A percentile compares a stretch with the other conserved stretches of the same genome.
Evolutionary conservation across 2,113 vertebrate species (phyloP).

Genomic region (Notiomystis cincta): DNA sequence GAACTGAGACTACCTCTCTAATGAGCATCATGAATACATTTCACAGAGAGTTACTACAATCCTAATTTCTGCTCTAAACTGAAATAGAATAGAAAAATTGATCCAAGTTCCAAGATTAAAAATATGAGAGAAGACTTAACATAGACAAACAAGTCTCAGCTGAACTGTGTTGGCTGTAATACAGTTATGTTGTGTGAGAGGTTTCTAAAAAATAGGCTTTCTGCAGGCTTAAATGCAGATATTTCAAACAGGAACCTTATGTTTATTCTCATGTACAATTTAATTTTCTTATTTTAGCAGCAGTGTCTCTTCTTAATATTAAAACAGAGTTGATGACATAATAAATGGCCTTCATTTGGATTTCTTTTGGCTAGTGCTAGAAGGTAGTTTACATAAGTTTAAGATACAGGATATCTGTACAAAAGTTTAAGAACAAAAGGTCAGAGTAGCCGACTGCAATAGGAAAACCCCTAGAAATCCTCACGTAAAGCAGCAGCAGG

Average conservation of each 20-base stretch:
- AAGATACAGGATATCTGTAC: not conserved
- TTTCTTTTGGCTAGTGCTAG: not conserved
- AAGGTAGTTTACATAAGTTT: not conserved
- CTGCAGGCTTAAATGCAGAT: not conserved
- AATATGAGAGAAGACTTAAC: not conserved
- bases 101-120: not conserved
- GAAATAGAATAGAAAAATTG: not conserved
- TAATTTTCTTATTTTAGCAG: not conserved
- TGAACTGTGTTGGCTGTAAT: not conserved
- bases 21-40: not conserved
- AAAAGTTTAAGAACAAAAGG: constrained; percentile 23
- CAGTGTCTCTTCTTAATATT: not conserved
- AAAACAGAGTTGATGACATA: constrained; percentile 8
- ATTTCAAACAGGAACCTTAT: not conserved
- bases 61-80: not conserved
- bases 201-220: not conserved
- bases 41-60: not conserved
- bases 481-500: not conserved
- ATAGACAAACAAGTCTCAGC: not conserved
- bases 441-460: not conserved
- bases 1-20: not conserved
- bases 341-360: not conserved
- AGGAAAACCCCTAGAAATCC: constrained; percentile 14
- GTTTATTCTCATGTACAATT: not conserved
- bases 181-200: not conserved